phyloP scores from a whole-genome alignment of 2,113 vertebrate species.

The Cheilinus undulatus region DNA sequence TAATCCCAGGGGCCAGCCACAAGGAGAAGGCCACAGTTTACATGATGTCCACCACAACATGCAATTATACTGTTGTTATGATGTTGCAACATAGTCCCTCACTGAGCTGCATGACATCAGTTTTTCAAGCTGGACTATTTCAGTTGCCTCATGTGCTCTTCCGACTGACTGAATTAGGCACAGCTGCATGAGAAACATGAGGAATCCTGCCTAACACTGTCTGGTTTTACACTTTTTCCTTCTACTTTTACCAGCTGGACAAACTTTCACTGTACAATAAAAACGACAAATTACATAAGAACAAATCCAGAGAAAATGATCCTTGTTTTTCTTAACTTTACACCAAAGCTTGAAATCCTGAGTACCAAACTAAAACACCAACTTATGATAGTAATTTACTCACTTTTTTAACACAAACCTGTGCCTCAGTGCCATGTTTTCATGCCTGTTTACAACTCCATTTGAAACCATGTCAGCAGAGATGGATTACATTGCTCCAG shows the following conservation, averaged over 20 bases:
- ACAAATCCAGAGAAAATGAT: not conserved
- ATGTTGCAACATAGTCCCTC: conserved; percentile 35
- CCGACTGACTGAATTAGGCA: conserved; percentile 43
- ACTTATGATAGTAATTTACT: not conserved
- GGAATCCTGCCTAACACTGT: conserved; percentile 19
- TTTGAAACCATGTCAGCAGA: conserved; percentile 1
- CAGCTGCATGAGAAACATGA: conserved; percentile 44
- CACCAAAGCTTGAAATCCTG: not conserved
- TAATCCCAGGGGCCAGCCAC: conserved; percentile 14
- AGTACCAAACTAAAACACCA: not conserved
- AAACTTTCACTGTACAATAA: not conserved
- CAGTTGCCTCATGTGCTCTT: conserved; percentile 49
- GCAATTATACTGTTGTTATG: conserved; percentile 66
- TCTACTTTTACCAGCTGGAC: not conserved
- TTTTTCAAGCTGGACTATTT: conserved; percentile 54
- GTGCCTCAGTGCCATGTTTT: not conserved
- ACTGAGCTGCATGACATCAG: conserved; percentile 64
- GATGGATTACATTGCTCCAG: not conserved
- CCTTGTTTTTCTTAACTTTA: not conserved
- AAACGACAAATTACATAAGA: conserved; percentile 1
- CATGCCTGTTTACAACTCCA: not conserved
- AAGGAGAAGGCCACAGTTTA: conserved; percentile 57
- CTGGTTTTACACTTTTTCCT: conserved; percentile 8
- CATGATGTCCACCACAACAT: conserved; percentile 35
- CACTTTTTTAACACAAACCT: not conserved